phyloP scores from a whole-genome alignment of 2,888 invertebrate species.

The Alsophila aescularia region DNA sequence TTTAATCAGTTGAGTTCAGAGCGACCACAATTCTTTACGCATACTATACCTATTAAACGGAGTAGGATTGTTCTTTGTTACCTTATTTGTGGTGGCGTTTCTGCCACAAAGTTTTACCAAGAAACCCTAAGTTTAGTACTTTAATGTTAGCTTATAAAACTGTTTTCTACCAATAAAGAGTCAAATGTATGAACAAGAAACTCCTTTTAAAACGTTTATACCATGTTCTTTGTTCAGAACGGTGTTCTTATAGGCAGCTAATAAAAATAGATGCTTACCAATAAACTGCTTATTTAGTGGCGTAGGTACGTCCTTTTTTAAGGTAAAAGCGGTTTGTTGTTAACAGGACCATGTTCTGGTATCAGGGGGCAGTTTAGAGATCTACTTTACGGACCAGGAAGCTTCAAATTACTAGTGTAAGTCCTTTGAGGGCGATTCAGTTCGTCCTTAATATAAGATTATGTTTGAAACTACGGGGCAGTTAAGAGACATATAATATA shows the following conservation, averaged over 20 bases:
- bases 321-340: neutral
- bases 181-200: neutral
- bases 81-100: no score
- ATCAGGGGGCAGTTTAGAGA: neutral
- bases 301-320: slow-evolving; percentile 2
- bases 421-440: slow-evolving; percentile 5
- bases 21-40: no score
- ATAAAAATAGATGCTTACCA: slow-evolving; percentile 2
- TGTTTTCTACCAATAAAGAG: no score
- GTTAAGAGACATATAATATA: neutral
- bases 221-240: neutral
- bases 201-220: neutral
- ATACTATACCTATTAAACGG: no score
- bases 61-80: no score
- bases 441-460: neutral
- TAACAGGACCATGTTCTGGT: neutral
- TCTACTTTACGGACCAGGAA: slow-evolving; percentile 13
- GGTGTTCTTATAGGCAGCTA: neutral
- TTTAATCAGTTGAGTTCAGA: no score
- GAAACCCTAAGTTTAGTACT: no score
- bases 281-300: slow-evolving; percentile 11
- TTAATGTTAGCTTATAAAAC: no score
- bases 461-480: neutral
- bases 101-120: no score
- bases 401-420: neutral